phyloP scores from a whole-genome alignment of 2,113 vertebrate genomes.

The Colius striatus region DNA sequence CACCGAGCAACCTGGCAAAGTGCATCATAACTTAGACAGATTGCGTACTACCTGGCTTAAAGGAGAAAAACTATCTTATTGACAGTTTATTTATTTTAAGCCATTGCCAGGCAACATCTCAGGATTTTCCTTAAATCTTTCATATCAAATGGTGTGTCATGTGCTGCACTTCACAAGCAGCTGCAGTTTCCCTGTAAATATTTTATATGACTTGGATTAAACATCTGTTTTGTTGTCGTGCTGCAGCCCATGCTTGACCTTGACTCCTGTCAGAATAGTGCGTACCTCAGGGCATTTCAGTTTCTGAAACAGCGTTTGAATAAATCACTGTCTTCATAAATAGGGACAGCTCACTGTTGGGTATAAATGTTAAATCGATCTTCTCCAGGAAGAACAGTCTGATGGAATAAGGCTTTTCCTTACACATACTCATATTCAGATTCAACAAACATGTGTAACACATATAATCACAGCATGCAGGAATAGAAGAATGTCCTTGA shows the following conservation, averaged over 20 bases:
- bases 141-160: background rate
- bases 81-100: slow-evolving; percentile 13
- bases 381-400: background rate
- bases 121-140: background rate
- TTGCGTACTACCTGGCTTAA: background rate
- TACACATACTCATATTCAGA: background rate
- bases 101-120: background rate
- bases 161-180: background rate
- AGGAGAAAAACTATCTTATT: background rate
- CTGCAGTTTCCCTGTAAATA: slow-evolving; percentile 39
- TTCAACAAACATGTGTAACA: background rate
- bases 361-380: background rate
- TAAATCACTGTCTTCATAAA: background rate
- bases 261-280: background rate
- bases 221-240: background rate
- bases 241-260: background rate
- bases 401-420: background rate
- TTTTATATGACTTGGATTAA: slow-evolving; percentile 35
- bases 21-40: background rate
- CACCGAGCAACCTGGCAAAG: background rate
- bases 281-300: background rate
- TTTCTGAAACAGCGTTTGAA: background rate
- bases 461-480: background rate
- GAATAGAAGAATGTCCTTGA: slow-evolving; percentile 24
- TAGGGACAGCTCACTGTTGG: background rate